Evolutionary conservation across 2,113 vertebrate species (phyloP).

Genomic region (Equus przewalskii): DNA sequence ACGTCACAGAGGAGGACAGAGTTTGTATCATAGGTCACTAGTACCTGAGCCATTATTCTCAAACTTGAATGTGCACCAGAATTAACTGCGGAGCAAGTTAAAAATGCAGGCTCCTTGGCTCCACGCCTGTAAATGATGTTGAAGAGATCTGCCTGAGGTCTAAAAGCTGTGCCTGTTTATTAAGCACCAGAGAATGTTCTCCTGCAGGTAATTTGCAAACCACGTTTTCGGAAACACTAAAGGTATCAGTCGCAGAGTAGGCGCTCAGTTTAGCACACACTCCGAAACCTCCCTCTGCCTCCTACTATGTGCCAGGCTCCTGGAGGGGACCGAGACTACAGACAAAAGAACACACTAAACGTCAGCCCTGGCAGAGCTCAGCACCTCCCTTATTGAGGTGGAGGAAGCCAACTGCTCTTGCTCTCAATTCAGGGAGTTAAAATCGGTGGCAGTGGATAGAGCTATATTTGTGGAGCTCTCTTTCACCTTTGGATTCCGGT

Average conservation of each 20-base stretch:
- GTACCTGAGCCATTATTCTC: background rate
- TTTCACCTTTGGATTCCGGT: background rate
- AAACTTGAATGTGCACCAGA: too few species aligned
- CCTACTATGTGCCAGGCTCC: rapidly evolving
- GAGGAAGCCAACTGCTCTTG: background rate
- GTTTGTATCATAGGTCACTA: background rate
- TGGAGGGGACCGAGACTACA: background rate
- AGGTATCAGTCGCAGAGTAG: rapidly evolving
- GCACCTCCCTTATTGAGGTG: background rate
- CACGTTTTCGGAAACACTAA: background rate
- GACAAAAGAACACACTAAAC: background rate
- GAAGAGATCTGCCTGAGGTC: background rate
- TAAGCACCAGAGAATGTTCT: background rate
- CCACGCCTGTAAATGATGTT: rapidly evolving
- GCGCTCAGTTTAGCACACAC: background rate
- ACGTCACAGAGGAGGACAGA: background rate
- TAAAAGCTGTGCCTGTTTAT: background rate
- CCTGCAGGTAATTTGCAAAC: too few species aligned
- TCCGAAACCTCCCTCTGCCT: rapidly evolving
- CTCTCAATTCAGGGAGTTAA: background rate
- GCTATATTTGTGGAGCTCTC: background rate
- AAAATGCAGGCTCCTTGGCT: background rate
- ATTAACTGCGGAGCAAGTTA: background rate
- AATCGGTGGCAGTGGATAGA: background rate
- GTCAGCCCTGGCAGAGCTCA: too few species aligned